Conservation (phyloP, 2,797 vertebrate genomes). For the Craterocephalus amniculus region DNA sequence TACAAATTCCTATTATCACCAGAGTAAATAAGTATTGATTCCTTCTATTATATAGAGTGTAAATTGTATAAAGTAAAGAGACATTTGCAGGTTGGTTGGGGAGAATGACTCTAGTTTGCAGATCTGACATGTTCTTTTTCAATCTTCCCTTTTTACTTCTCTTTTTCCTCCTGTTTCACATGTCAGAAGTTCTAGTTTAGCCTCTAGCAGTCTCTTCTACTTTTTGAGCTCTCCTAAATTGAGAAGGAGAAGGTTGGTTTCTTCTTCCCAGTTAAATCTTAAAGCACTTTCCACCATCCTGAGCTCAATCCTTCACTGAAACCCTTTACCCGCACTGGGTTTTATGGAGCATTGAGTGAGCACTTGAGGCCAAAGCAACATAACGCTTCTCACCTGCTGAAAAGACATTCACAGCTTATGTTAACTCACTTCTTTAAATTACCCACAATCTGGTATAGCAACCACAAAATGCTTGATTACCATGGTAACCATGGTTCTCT, state of each 20-base stretch:
- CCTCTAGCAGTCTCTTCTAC: constrained; percentile 81
- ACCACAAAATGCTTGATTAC: constrained; percentile 10
- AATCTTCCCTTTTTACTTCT: constrained; percentile 35
- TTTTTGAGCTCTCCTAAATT: constrained; percentile 84
- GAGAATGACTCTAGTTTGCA: constrained; percentile 17
- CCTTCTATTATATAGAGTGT: not conserved
- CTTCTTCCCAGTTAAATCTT: constrained; percentile 31
- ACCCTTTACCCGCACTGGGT: constrained; percentile 18
- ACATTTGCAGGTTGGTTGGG: not conserved
- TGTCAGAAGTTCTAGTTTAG: constrained; percentile 85
- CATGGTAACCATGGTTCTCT: not conserved
- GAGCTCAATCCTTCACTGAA: constrained; percentile 42
- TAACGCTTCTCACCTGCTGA: constrained; percentile 5
- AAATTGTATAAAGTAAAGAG: too few species aligned
- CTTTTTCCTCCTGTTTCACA: constrained; percentile 51
- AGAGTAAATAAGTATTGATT: not conserved
- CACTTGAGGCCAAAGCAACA: constrained; percentile 11
- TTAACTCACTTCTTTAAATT: constrained; percentile 4
- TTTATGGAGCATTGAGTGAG: constrained; percentile 41
- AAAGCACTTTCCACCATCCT: constrained; percentile 41
- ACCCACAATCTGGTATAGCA: not conserved
- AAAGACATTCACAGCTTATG: constrained; percentile 12
- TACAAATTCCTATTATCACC: not conserved
- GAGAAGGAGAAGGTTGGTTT: constrained; percentile 84
- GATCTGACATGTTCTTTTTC: constrained; percentile 62